These are phyloP conservation scores for Papilio elwesi DNA, from an alignment of 2,888 invertebrate species.

Conservation along the genomic window DNA sequence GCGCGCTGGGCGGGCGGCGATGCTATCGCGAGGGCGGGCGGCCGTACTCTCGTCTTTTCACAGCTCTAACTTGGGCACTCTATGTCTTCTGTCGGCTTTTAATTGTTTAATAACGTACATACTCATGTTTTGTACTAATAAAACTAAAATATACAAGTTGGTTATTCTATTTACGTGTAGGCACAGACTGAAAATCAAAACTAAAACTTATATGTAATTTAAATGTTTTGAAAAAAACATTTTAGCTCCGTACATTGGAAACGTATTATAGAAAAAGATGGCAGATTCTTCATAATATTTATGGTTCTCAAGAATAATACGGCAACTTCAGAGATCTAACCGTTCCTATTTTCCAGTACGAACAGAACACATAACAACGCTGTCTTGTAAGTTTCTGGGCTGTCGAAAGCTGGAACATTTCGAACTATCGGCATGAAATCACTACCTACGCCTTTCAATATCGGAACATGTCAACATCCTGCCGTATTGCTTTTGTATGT, in stretches of 20 bases:
- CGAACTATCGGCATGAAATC: background rate
- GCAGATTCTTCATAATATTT: too few relatives aligned
- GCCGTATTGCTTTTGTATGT: background rate
- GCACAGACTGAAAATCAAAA: too few relatives aligned
- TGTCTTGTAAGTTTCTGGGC: background rate
- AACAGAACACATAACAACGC: too few relatives aligned
- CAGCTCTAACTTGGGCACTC: conserved; percentile 6
- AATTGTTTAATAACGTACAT: conserved; percentile 7
- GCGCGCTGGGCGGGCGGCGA: conserved; percentile 44
- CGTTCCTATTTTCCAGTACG: too few relatives aligned
- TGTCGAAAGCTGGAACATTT: background rate
- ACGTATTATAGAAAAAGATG: too few relatives aligned
- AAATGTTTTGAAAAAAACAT: too few relatives aligned
- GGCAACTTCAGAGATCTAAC: too few relatives aligned
- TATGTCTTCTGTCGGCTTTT: conserved; percentile 13
- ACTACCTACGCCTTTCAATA: background rate
- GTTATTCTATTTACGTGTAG: too few relatives aligned
- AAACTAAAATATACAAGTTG: background rate
- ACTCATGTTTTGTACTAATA: background rate
- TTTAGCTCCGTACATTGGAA: too few relatives aligned
- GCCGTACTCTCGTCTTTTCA: conserved; percentile 27
- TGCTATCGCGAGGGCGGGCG: conserved; percentile 44
- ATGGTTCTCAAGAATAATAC: too few relatives aligned
- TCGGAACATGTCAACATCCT: background rate
- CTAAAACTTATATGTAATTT: too few relatives aligned